These are phyloP conservation scores for Leptoclinus maculatus DNA, from an alignment of 2,797 vertebrate genomes.

Conservation along the genomic window DNA sequence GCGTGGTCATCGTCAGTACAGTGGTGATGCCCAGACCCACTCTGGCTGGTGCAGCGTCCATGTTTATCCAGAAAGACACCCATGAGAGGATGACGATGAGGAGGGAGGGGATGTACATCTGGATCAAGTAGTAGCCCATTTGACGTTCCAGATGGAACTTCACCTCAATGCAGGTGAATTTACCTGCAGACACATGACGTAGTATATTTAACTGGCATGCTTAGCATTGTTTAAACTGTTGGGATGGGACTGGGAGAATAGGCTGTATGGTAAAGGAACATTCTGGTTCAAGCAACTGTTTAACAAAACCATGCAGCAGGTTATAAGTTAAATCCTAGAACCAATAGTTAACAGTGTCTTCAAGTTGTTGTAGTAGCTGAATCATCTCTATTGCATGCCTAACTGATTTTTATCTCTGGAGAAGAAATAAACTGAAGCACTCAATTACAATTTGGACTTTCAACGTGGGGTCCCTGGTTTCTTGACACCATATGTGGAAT, in stretches of 20 bases:
- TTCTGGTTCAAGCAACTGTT: neutral
- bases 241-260: neutral
- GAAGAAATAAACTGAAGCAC: neutral
- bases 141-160: conserved; percentile 96
- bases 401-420: neutral
- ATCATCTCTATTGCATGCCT: neutral
- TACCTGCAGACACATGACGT: conserved; percentile 78
- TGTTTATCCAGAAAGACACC: conserved; percentile 97
- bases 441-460: conserved; percentile 3
- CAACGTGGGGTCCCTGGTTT: neutral
- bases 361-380: neutral
- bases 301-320: neutral
- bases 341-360: neutral
- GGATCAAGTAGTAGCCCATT: conserved; percentile 98
- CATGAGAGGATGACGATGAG: conserved; percentile 96
- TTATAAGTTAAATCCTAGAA: neutral
- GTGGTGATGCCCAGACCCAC: conserved; percentile 96
- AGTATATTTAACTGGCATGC: neutral
- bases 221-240: neutral
- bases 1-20: conserved; percentile 95
- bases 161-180: conserved; percentile 96
- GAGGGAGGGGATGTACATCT: conserved; percentile 97
- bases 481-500: neutral
- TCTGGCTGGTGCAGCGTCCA: conserved; percentile 93
- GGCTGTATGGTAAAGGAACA: neutral